Evolutionary conservation across 2,113 vertebrate genomes (phyloP).

Genomic region (Grammomys dolichurus): DNA sequence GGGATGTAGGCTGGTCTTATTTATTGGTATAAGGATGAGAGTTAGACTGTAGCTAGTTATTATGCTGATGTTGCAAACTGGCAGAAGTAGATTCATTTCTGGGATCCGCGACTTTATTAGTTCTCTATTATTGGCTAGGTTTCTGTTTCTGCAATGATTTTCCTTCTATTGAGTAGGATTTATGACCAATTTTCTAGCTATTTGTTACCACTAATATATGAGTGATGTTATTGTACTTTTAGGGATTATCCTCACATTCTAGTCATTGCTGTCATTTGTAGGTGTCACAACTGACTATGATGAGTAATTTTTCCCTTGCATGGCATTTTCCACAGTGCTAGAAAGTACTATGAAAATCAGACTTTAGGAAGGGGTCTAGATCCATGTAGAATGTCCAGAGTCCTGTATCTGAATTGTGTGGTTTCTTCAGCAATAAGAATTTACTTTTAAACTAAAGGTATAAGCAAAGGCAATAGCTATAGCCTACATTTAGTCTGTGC

Average conservation of each 20-base stretch:
- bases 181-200: neutral
- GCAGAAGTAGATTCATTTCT: neutral
- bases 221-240: neutral
- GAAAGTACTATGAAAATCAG: neutral
- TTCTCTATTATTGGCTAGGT: no score
- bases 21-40: no score
- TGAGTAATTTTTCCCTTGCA: neutral
- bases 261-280: neutral
- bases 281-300: neutral
- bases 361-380: neutral
- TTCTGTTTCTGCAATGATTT: neutral
- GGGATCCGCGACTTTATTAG: neutral
- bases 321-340: neutral
- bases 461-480: neutral
- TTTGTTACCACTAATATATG: neutral
- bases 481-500: neutral
- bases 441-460: neutral
- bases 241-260: neutral
- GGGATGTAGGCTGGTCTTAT: neutral
- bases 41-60: neutral
- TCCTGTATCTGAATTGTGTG: neutral
- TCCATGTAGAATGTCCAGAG: neutral
- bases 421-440: neutral
- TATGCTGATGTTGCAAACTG: neutral
- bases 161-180: neutral